phyloP scores from a whole-genome alignment of 2,113 vertebrate genomes.

The Lota lota region DNA sequence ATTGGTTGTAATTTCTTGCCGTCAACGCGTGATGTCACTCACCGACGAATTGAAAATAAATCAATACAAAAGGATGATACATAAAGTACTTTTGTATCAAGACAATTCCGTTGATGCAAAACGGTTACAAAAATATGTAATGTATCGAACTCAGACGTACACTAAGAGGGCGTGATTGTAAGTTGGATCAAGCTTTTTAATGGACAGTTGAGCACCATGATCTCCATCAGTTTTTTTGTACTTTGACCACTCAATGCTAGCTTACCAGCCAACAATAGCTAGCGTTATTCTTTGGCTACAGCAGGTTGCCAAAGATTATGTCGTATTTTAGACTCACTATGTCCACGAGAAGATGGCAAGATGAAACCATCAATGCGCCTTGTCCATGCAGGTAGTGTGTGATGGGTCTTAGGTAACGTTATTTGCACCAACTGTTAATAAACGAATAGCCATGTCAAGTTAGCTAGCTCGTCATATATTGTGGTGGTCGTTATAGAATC shows the following conservation, averaged over 20 bases:
- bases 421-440: no score
- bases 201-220: not conserved
- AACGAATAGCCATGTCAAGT: no score
- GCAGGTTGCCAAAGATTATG: not conserved
- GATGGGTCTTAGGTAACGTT: no score
- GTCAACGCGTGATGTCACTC: constrained; percentile 18
- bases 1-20: constrained; percentile 32
- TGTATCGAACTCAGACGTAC: not conserved
- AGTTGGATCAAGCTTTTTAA: constrained; percentile 31
- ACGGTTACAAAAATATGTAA: constrained; percentile 13
- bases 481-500: no score
- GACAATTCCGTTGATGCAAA: not conserved
- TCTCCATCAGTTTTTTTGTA: constrained; percentile 11
- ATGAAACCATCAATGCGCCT: no score
- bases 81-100: not conserved
- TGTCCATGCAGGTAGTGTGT: no score
- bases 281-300: constrained; percentile 1
- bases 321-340: not conserved
- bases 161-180: constrained; percentile 36
- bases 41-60: constrained; percentile 31
- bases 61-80: constrained; percentile 10
- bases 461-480: no score
- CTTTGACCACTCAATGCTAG: constrained; percentile 4
- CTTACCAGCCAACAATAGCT: constrained; percentile 33
- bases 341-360: no score